Evolutionary conservation across 2,113 vertebrate genomes (phyloP).

Genomic region (Chamaea fasciata): DNA sequence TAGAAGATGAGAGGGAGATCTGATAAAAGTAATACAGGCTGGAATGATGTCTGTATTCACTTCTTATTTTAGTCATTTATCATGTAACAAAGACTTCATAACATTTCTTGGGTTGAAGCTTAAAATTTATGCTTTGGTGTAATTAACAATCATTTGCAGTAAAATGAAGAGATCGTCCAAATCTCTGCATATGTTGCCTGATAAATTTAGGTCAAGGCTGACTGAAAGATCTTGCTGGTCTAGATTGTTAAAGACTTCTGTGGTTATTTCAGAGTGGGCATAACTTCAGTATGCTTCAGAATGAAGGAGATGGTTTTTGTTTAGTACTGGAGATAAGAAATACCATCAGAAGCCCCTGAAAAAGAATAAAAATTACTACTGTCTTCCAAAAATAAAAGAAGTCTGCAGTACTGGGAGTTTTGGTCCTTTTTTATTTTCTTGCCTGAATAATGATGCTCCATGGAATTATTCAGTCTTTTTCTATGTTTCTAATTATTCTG

Average conservation of each 20-base stretch:
- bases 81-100: neutral
- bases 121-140: neutral
- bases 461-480: neutral
- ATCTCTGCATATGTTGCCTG: neutral
- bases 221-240: neutral
- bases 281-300: neutral
- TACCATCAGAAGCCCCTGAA: neutral
- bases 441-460: neutral
- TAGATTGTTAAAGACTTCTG: neutral
- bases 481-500: neutral
- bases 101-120: neutral
- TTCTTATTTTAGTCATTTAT: neutral
- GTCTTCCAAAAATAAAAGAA: neutral
- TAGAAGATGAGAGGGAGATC: neutral
- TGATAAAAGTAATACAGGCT: neutral
- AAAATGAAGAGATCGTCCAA: neutral
- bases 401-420: neutral
- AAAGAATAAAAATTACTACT: neutral
- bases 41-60: neutral
- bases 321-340: neutral
- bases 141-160: neutral
- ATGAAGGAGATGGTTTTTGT: neutral
- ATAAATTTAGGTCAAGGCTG: neutral
- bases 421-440: neutral
- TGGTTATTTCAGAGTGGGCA: neutral